These are phyloP conservation scores for Eubucco bourcierii DNA, from an alignment of 2,113 vertebrate species.

Conservation along the genomic window DNA sequence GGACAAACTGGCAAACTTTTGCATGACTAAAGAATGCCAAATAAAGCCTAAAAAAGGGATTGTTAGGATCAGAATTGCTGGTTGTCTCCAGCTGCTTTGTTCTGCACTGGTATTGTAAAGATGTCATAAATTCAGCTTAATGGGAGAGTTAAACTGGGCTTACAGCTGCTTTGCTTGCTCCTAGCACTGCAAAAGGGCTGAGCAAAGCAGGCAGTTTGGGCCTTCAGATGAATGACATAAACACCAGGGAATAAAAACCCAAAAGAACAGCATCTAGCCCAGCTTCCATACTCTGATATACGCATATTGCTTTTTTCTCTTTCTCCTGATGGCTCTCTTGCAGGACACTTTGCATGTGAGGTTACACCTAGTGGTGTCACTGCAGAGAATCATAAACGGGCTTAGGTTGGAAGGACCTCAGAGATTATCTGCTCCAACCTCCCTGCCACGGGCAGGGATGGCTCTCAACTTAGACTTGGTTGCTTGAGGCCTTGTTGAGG, in stretches of 20 bases:
- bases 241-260: neutral
- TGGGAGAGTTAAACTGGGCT: neutral
- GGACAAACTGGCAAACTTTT: slow-evolving; percentile 3
- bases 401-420: too few species aligned
- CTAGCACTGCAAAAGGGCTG: neutral
- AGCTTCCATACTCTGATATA: neutral
- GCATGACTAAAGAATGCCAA: slow-evolving; percentile 3
- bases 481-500: too few species aligned
- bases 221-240: neutral
- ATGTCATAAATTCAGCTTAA: slow-evolving; percentile 13
- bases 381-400: too few species aligned
- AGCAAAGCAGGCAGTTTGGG: neutral
- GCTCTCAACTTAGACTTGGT: too few species aligned
- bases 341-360: neutral
- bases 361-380: neutral
- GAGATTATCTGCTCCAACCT: too few species aligned
- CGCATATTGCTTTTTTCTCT: neutral
- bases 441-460: too few species aligned
- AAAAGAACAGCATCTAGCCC: neutral
- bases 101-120: neutral
- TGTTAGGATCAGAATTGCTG: neutral
- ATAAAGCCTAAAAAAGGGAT: slow-evolving; percentile 15
- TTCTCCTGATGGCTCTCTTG: neutral
- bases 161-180: neutral
- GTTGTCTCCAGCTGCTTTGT: slow-evolving; percentile 1